These are phyloP conservation scores for Sinella curviseta DNA, from an alignment of 1,140 invertebrate species.

Conservation along the genomic window DNA sequence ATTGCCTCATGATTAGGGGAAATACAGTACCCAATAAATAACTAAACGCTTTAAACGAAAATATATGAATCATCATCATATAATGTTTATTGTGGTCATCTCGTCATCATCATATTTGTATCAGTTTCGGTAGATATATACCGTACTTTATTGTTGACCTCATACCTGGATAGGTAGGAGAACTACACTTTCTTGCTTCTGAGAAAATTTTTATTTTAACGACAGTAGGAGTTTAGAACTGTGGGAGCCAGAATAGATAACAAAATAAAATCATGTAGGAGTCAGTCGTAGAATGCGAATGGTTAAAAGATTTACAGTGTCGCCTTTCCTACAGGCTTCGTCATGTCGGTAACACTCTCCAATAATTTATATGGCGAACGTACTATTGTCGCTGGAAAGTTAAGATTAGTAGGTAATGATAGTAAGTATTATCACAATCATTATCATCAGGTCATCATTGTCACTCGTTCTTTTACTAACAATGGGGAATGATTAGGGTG, in stretches of 20 bases:
- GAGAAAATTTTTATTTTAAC: too few relatives aligned
- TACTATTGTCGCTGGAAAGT: background rate
- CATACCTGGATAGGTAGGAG: too few relatives aligned
- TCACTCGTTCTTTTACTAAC: background rate
- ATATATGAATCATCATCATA: conserved; percentile 9
- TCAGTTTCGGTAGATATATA: too few relatives aligned
- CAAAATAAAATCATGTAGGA: background rate
- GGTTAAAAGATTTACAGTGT: background rate
- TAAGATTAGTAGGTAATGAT: too few relatives aligned
- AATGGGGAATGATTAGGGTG: background rate
- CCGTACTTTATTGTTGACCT: too few relatives aligned
- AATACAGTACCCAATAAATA: background rate
- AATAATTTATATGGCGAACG: background rate
- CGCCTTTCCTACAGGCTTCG: background rate
- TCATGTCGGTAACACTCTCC: background rate
- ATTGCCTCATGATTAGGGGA: conserved; percentile 4
- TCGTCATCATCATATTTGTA: background rate
- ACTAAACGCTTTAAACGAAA: background rate
- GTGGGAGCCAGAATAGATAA: background rate
- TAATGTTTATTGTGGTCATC: conserved; percentile 22
- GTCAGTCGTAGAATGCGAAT: background rate
- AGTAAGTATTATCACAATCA: background rate
- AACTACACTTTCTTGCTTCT: too few relatives aligned
- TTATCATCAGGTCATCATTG: background rate
- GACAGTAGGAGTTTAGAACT: too few relatives aligned